Base-by-base conservation (phyloP, 2,797 vertebrate species). In the Vultur gryphus region DNA sequence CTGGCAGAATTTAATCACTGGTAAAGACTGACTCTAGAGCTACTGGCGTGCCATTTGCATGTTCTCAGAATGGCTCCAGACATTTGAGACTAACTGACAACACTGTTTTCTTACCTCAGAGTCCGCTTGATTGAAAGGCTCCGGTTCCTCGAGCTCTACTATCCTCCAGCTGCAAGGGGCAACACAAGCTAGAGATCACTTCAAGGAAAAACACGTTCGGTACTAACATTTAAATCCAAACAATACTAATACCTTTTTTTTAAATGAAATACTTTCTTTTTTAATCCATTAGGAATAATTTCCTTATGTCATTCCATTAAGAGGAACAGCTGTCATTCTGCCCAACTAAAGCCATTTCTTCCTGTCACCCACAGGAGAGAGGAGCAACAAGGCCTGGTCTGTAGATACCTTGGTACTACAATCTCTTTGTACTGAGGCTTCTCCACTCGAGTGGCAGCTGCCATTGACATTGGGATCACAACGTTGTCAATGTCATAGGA, bases 371-470 rank as follows among this genome's bases (percentile, higher is more conserved):
- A 20, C 33, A 33, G 33, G 13, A 12, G 44, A 31, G 24, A 43
- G 33, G 39, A 25, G 33, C n/a, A 16, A 2, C 14, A 33, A 8
- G 6, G 33, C 49, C 62, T 13, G 24, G 16, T 29, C 26, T 17
- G 39, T 18, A 48, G 51, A 16, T 92, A 98, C 98, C 98, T 98
- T 65, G 98, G 98, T 41, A 98, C 98, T 57, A 98, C 81, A 19
- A 98, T 98, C 98, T 87, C 98, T 87, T 98, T 98, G 81, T 98
- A 98, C 88, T 97, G 97, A 11, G 98, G 84, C 73, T 95, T 98
- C 91, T 98, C 98, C 80, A 98, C 97, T 35, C 90, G 80, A 35
- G 97, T 82, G 24, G 96, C 89, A 6, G 97, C 97, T 69, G 97
- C 97, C 97, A 97, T 95, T 24, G 97, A 98, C 95, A 97, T 69